These are phyloP conservation scores for Sebastes aleutianus DNA, from an alignment of 2,797 vertebrate species.

Conservation along the genomic window DNA sequence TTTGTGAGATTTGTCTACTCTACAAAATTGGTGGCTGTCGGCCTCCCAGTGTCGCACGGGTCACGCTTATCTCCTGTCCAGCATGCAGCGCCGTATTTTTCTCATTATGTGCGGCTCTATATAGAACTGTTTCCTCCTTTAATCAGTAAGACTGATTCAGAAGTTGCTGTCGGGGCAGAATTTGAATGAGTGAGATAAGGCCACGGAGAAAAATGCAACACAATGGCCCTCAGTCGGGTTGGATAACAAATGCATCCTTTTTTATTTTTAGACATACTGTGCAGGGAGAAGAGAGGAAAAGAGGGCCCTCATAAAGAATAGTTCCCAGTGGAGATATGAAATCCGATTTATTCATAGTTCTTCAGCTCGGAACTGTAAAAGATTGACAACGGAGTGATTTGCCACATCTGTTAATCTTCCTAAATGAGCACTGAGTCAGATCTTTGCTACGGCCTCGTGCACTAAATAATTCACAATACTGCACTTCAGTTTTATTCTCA, in stretches of 20 bases:
- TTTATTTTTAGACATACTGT: conserved; percentile 64
- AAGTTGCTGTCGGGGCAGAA: conserved; percentile 77
- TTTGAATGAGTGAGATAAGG: conserved; percentile 80
- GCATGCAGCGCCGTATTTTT: conserved; percentile 36
- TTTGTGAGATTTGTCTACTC: conserved; percentile 13
- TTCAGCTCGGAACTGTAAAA: conserved; percentile 63
- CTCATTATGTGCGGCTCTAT: conserved; percentile 60
- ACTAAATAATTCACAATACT: conserved; percentile 81
- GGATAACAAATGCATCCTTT: conserved; percentile 73
- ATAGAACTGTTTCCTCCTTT: conserved; percentile 52
- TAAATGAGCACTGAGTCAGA: conserved; percentile 77
- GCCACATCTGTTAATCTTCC: conserved; percentile 79
- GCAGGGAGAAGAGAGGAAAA: conserved; percentile 51
- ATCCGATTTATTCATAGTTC: conserved; percentile 75
- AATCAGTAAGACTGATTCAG: conserved; percentile 61
- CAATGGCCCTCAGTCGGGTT: conserved; percentile 60
- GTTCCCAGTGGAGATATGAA: conserved; percentile 67
- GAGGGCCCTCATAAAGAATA: conserved; percentile 60
- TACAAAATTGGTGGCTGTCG: conserved; percentile 1
- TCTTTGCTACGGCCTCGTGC: conserved; percentile 67
- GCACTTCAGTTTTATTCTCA: conserved; percentile 72
- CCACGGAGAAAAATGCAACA: conserved; percentile 62
- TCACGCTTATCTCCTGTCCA: conserved; percentile 47
- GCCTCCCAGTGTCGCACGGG: conserved; percentile 12
- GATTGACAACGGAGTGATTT: conserved; percentile 78